These are phyloP conservation scores for Plagiodera versicolora DNA, from an alignment of 2,888 invertebrate genomes.

Conservation along the genomic window DNA sequence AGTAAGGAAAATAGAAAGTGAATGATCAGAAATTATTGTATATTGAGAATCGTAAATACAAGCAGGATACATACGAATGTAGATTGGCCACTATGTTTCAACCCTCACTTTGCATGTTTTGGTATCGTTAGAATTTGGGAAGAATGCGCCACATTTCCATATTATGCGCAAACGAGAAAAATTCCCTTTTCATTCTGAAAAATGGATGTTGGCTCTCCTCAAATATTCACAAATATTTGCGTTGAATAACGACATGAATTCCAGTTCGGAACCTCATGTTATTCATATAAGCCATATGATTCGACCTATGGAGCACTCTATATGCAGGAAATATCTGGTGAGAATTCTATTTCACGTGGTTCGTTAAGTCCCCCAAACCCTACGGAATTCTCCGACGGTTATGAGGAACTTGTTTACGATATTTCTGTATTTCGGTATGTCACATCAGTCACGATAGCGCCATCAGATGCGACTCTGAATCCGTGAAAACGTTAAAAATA, in stretches of 20 bases:
- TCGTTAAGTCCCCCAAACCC: constrained; percentile 15
- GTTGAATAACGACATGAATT: constrained; percentile 1
- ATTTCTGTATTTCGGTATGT: constrained; percentile 19
- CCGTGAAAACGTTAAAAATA: constrained; percentile 10
- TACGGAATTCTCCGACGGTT: constrained; percentile 3
- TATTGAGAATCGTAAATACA: too few relatives aligned
- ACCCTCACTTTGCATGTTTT: background rate
- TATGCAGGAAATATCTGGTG: constrained; percentile 16
- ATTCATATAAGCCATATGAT: background rate
- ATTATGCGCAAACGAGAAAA: background rate
- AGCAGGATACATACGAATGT: too few relatives aligned
- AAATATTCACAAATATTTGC: constrained; percentile 4
- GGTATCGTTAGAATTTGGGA: background rate
- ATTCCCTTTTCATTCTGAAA: background rate
- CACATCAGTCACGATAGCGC: constrained; percentile 12
- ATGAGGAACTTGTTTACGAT: constrained; percentile 22
- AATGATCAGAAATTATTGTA: too few relatives aligned
- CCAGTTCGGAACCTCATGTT: background rate
- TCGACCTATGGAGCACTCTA: constrained; percentile 3
- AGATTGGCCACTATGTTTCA: too few relatives aligned
- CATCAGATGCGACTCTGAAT: background rate
- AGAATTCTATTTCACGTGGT: constrained; percentile 15
- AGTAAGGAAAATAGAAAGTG: too few relatives aligned
- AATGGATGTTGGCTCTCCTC: background rate
- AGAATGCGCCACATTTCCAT: background rate